Evolutionary conservation across 1,140 invertebrate species (phyloP).

Genomic region (Ceratoteleas bidentatus): DNA sequence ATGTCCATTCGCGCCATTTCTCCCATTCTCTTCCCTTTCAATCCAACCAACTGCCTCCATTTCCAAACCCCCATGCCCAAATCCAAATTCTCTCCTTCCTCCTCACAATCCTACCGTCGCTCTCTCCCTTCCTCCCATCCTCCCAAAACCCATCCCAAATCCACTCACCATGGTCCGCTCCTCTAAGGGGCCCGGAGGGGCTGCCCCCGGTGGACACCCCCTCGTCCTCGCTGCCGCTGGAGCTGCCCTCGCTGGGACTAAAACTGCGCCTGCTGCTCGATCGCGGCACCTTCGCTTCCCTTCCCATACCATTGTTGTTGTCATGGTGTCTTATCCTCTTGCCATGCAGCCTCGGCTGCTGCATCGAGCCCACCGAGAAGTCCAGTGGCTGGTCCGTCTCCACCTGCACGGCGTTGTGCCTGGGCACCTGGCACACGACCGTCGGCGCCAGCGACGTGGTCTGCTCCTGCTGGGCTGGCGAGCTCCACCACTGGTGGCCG

Average conservation of each 20-base stretch:
- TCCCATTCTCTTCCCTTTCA: too few relatives aligned
- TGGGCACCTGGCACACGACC: slow-evolving; percentile 71
- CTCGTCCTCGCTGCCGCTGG: slow-evolving; percentile 78
- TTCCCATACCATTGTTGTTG: slow-evolving; percentile 76
- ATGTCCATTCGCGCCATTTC: too few relatives aligned
- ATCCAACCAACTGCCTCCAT: too few relatives aligned
- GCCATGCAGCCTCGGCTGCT: slow-evolving; percentile 75
- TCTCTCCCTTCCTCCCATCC: too few relatives aligned
- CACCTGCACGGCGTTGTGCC: slow-evolving; percentile 70
- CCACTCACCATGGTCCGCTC: slow-evolving; percentile 76
- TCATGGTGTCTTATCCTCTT: slow-evolving; percentile 72
- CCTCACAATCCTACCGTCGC: too few relatives aligned
- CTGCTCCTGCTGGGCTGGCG: slow-evolving; percentile 70
- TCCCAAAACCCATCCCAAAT: too few relatives aligned
- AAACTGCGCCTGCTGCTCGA: slow-evolving; percentile 74
- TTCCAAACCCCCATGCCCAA: too few relatives aligned
- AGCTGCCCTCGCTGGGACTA: slow-evolving; percentile 78
- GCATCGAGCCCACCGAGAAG: slow-evolving; percentile 79
- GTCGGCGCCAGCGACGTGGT: slow-evolving; percentile 60
- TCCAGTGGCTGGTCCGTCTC: slow-evolving; percentile 79
- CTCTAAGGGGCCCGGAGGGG: slow-evolving; percentile 75
- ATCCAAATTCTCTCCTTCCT: too few relatives aligned
- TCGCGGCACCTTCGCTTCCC: slow-evolving; percentile 66
- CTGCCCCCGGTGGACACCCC: slow-evolving; percentile 79
- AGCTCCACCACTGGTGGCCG: slow-evolving; percentile 79